Evolutionary conservation across 2,797 vertebrate genomes (phyloP).

Genomic region (Cottoperca gobio): DNA sequence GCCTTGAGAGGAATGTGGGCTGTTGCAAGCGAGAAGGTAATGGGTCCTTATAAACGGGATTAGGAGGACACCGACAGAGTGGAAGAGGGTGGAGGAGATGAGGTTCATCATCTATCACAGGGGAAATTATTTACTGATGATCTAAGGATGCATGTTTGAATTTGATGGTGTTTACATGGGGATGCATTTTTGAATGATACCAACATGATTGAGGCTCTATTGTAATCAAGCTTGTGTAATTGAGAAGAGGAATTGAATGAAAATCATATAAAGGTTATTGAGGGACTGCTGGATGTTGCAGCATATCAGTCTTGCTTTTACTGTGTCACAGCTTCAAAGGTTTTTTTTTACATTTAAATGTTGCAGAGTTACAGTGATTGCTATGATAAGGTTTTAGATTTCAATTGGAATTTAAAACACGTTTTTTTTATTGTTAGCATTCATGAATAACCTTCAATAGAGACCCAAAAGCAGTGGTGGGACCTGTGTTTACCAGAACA

Average conservation of each 20-base stretch:
- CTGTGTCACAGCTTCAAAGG: background rate
- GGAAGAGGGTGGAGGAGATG: constrained; percentile 13
- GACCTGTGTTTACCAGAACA: constrained; percentile 27
- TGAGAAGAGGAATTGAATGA: background rate
- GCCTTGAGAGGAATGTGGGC: constrained; percentile 57
- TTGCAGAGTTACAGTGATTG: background rate
- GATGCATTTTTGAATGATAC: constrained; percentile 7
- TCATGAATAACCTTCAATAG: constrained; percentile 35
- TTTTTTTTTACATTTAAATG: background rate
- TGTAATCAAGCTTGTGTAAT: background rate
- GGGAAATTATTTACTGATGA: constrained; percentile 47
- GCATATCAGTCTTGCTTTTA: background rate
- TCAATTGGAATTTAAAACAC: constrained; percentile 2
- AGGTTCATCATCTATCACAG: constrained; percentile 50
- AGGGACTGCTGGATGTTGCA: background rate
- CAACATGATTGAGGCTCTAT: background rate
- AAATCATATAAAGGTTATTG: background rate
- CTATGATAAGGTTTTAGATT: constrained; percentile 15
- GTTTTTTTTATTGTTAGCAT: constrained; percentile 4
- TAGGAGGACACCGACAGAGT: constrained; percentile 53
- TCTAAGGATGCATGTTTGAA: constrained; percentile 38
- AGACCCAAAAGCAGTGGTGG: constrained; percentile 11
- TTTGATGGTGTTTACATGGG: constrained; percentile 18
- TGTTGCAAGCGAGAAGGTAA: constrained; percentile 47
- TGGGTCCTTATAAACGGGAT: constrained; percentile 59